Evolutionary conservation across 2,797 vertebrate species (phyloP).

Genomic region (Manis crassicaudata): DNA sequence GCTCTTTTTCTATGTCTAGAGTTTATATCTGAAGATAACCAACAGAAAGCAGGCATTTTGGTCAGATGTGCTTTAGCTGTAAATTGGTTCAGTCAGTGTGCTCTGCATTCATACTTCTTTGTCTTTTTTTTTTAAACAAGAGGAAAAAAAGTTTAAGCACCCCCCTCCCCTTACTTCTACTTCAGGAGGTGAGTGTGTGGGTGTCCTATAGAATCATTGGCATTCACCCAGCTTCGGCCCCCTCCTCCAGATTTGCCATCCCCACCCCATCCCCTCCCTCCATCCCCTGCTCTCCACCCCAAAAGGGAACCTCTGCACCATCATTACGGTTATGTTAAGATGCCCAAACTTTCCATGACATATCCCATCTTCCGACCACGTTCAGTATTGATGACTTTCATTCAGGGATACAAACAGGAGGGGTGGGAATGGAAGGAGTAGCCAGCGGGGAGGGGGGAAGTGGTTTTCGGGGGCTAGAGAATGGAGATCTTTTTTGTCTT

Average conservation of each 20-base stretch:
- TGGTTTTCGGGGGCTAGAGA: slow-evolving; percentile 1
- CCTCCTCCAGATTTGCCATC: slow-evolving; percentile 63
- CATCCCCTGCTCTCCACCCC: slow-evolving; percentile 78
- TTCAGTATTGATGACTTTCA: slow-evolving; percentile 69
- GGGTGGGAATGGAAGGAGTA: slow-evolving; percentile 58
- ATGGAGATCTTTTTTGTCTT: slow-evolving; percentile 65
- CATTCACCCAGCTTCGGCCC: slow-evolving; percentile 65
- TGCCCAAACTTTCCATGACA: slow-evolving; percentile 76
- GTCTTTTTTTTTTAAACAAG: slow-evolving; percentile 74
- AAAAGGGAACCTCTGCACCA: slow-evolving; percentile 62
- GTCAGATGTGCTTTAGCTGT: slow-evolving; percentile 70
- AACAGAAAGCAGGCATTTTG: slow-evolving; percentile 71
- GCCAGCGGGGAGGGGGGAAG: slow-evolving; percentile 60
- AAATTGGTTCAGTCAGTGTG: slow-evolving; percentile 68
- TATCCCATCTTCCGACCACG: slow-evolving; percentile 79
- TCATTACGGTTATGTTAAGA: slow-evolving; percentile 75
- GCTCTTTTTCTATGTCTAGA: not conserved
- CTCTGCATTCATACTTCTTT: slow-evolving; percentile 84
- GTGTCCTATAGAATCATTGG: slow-evolving; percentile 75
- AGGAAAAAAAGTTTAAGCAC: slow-evolving; percentile 68
- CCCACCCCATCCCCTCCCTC: slow-evolving; percentile 72
- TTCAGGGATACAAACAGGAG: slow-evolving; percentile 40
- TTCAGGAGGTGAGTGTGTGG: slow-evolving; percentile 86
- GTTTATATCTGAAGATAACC: slow-evolving; percentile 64
- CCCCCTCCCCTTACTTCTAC: slow-evolving; percentile 82